Percentiles rank a stretch among this genome's conserved stretches.
Conservation (phyloP, 2,888 invertebrate species). For the Eutolmus rufibarbis region DNA sequence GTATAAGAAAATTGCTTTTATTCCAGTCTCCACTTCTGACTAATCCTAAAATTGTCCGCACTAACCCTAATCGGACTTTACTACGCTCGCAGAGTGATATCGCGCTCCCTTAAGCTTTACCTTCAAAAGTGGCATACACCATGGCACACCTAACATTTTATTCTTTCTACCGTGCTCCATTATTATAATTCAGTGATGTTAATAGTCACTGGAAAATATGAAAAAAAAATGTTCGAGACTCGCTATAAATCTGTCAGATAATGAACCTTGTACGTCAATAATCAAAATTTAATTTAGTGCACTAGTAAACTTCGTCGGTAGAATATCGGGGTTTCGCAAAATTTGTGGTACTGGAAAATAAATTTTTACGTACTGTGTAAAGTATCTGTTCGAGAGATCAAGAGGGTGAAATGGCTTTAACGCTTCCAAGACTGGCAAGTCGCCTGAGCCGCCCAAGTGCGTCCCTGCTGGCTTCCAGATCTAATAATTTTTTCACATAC, state of each 20-base stretch:
- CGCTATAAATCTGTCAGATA: background rate
- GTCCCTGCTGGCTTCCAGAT: background rate
- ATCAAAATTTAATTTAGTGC: background rate
- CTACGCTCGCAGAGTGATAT: too few relatives aligned
- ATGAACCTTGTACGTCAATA: background rate
- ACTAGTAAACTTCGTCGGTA: background rate
- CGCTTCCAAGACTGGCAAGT: background rate
- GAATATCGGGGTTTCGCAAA: background rate
- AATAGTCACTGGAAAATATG: too few relatives aligned
- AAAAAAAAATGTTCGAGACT: too few relatives aligned
- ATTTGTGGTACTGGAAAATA: background rate
- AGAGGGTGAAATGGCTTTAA: background rate
- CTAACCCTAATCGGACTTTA: too few relatives aligned
- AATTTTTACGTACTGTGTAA: background rate
- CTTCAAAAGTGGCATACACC: too few relatives aligned
- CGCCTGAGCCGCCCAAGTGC: background rate
- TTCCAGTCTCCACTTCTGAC: too few relatives aligned
- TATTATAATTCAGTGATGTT: too few relatives aligned
- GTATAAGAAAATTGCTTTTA: too few relatives aligned
- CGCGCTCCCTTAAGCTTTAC: too few relatives aligned
- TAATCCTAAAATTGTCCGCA: too few relatives aligned
- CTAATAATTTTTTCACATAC: constrained; percentile 30
- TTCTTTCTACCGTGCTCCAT: too few relatives aligned
- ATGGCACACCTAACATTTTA: too few relatives aligned
- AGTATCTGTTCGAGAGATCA: background rate